phyloP scores from a whole-genome alignment of 2,888 invertebrate genomes.

The Sphecodes monilicornis region DNA sequence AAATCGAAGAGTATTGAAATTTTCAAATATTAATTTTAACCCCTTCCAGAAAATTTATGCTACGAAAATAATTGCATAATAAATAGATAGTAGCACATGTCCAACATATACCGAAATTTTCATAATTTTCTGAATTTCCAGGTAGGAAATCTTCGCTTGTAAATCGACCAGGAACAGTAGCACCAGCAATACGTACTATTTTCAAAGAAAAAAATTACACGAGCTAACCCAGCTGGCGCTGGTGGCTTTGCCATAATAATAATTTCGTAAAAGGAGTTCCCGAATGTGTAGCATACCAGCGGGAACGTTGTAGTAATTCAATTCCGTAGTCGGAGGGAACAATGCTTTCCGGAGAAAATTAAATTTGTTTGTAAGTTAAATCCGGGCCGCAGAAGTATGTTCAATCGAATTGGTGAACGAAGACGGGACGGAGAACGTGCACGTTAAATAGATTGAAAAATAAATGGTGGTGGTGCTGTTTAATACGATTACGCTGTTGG shows the following conservation, averaged over 20 bases:
- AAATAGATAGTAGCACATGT: too few species aligned
- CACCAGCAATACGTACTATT: background rate
- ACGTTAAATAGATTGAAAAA: slow-evolving; percentile 13
- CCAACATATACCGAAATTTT: background rate
- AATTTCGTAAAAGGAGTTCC: slow-evolving; percentile 19
- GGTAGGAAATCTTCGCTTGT: background rate
- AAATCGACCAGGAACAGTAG: background rate
- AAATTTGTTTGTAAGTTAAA: slow-evolving; percentile 31
- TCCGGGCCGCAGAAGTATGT: background rate
- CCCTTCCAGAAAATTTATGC: too few species aligned
- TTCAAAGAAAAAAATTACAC: background rate
- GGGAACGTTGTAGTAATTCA: slow-evolving; percentile 25
- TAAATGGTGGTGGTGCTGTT: background rate
- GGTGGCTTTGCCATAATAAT: slow-evolving; percentile 16
- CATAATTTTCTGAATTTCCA: background rate
- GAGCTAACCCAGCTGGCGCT: slow-evolving; percentile 14
- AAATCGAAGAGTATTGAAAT: too few species aligned
- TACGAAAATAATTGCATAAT: too few species aligned
- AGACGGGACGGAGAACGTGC: background rate
- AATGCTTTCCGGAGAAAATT: slow-evolving; percentile 19
- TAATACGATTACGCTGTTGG: slow-evolving; percentile 22
- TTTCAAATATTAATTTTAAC: too few species aligned
- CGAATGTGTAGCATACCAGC: slow-evolving; percentile 5
- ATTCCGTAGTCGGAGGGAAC: background rate
- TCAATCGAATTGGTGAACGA: background rate